Evolutionary conservation across 1,140 invertebrate genomes (phyloP).

Genomic region (Drosophila subobscura): DNA sequence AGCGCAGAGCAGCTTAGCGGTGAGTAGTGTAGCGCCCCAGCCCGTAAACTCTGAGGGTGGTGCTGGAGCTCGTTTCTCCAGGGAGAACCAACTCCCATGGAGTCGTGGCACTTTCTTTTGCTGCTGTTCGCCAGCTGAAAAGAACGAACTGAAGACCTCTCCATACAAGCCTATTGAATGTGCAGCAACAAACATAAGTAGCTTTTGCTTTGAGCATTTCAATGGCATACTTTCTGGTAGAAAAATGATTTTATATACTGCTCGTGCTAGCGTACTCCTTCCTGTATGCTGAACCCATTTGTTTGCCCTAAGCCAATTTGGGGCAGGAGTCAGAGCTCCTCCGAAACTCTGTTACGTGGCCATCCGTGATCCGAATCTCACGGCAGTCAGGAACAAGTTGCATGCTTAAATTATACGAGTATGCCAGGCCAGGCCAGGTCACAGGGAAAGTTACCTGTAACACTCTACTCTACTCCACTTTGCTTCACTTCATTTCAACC

Average conservation of each 20-base stretch:
- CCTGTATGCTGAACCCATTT: neutral
- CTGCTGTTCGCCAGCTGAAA: neutral
- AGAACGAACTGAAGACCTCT: constrained; percentile 15
- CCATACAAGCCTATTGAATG: constrained; percentile 38
- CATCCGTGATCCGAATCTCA: constrained; percentile 48
- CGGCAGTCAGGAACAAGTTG: constrained; percentile 35
- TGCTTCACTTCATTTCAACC: neutral
- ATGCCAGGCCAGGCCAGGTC: constrained; percentile 11
- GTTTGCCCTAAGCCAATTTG: constrained; percentile 29
- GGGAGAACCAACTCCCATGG: constrained; percentile 8
- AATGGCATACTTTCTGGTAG: constrained; percentile 5
- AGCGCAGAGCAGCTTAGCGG: too few species aligned
- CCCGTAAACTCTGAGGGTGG: constrained; percentile 3
- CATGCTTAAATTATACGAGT: constrained; percentile 40
- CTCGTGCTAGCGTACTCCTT: neutral
- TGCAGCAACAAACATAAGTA: constrained; percentile 27
- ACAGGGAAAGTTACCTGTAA: constrained; percentile 19
- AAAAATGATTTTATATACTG: too few species aligned
- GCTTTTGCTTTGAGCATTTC: too few species aligned
- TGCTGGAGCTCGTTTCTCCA: constrained; percentile 9
- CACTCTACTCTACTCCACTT: constrained; percentile 4
- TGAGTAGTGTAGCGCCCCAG: too few species aligned
- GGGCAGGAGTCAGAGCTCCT: constrained; percentile 13
- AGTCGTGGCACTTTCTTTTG: constrained; percentile 29
- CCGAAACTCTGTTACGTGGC: constrained; percentile 30